A percentile compares a stretch with the other conserved stretches of the same genome.
These are phyloP conservation scores for Corvus hawaiiensis DNA, from an alignment of 2,113 vertebrate species.

Conservation along the genomic window DNA sequence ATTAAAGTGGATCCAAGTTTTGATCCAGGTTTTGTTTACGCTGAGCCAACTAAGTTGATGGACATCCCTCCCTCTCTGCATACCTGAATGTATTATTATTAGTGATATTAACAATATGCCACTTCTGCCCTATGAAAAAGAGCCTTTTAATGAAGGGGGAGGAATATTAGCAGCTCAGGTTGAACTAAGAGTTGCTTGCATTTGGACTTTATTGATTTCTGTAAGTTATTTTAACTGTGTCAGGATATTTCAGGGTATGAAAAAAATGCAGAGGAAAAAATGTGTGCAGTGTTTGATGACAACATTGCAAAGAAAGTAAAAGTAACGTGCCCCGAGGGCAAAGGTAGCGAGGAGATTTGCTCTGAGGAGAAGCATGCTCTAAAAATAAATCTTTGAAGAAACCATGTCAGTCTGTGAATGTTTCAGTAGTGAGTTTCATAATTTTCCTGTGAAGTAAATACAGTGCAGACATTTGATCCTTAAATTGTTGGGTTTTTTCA, in stretches of 20 bases:
- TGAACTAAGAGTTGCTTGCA: neutral
- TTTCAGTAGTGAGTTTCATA: neutral
- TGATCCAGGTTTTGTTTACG: slow-evolving; percentile 72
- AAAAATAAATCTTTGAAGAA: slow-evolving; percentile 24
- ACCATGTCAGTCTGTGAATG: neutral
- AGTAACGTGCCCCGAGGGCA: neutral
- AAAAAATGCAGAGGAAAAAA: neutral
- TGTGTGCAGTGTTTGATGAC: neutral
- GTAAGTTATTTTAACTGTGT: neutral
- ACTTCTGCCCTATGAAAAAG: neutral
- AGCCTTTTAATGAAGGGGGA: neutral
- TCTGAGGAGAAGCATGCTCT: neutral
- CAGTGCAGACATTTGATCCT: neutral
- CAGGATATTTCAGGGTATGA: neutral
- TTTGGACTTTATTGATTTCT: neutral
- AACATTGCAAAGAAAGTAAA: neutral
- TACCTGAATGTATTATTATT: neutral
- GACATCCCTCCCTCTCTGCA: slow-evolving; percentile 19
- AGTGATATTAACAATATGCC: neutral
- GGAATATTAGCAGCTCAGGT: neutral
- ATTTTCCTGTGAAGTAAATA: neutral
- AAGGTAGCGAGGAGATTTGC: neutral
- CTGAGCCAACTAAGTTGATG: neutral
- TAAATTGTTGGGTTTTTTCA: neutral
- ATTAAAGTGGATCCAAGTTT: slow-evolving; percentile 75